Conservation (phyloP, 1,140 invertebrate genomes). For the Teleogryllus occipitalis region DNA sequence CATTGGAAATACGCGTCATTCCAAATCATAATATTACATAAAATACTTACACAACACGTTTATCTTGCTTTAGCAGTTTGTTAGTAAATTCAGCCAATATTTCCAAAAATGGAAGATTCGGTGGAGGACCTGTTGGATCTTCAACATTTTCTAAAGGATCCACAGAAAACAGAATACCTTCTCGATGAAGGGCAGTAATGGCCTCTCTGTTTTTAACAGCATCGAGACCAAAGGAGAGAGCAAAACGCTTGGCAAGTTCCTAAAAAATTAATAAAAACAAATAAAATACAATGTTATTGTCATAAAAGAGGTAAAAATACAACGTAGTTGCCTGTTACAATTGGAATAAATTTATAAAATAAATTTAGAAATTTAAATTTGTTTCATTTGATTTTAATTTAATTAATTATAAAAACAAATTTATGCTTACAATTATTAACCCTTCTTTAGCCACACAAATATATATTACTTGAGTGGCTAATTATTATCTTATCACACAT, state of each 20-base stretch:
- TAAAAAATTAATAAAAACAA: slow-evolving; percentile 32
- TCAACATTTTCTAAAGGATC: slow-evolving; percentile 51
- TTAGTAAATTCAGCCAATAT: slow-evolving; percentile 92
- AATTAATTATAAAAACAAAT: too few relatives aligned
- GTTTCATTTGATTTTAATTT: too few relatives aligned
- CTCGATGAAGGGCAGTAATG: slow-evolving; percentile 89
- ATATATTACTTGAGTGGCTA: too few relatives aligned
- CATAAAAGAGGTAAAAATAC: too few relatives aligned
- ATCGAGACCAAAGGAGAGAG: slow-evolving; percentile 94
- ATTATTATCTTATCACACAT: too few relatives aligned
- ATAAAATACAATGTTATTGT: neutral
- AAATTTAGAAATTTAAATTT: too few relatives aligned
- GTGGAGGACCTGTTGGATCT: slow-evolving; percentile 69
- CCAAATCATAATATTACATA: neutral
- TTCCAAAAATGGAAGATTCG: slow-evolving; percentile 86
- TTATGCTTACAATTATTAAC: too few relatives aligned
- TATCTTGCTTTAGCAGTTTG: slow-evolving; percentile 93
- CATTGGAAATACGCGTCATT: too few relatives aligned
- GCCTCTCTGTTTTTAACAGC: slow-evolving; percentile 96
- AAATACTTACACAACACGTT: slow-evolving; percentile 69
- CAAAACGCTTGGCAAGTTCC: slow-evolving; percentile 94
- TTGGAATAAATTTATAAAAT: too few relatives aligned
- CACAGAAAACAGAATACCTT: slow-evolving; percentile 86
- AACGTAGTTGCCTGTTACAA: too few relatives aligned
- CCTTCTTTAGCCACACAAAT: too few relatives aligned